Percentiles rank a stretch among this genome's conserved stretches.
These are phyloP conservation scores for Sphinx pinastri DNA, from an alignment of 2,888 invertebrate species.

Conservation along the genomic window DNA sequence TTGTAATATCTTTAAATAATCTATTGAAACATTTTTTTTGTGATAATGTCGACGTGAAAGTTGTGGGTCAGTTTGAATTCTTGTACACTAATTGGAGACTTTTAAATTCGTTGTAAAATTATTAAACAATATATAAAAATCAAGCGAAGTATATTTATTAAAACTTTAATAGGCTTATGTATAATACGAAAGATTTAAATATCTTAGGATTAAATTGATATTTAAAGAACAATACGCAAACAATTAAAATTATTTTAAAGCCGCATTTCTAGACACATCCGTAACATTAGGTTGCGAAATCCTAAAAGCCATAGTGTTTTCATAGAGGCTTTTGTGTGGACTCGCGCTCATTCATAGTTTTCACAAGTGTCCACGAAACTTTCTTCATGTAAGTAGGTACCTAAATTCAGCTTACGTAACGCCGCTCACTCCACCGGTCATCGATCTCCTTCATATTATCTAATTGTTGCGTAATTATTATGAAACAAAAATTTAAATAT, in stretches of 20 bases:
- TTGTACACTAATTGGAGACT: too few relatives aligned
- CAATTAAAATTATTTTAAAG: too few relatives aligned
- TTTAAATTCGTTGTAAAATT: too few relatives aligned
- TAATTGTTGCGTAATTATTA: slow-evolving; percentile 72
- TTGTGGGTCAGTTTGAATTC: too few relatives aligned
- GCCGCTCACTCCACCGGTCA: slow-evolving; percentile 58
- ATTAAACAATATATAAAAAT: too few relatives aligned
- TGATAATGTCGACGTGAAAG: too few relatives aligned
- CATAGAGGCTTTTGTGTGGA: slow-evolving; percentile 10
- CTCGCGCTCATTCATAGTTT: slow-evolving; percentile 25
- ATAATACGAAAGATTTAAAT: too few relatives aligned
- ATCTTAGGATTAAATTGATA: too few relatives aligned
- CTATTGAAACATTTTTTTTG: too few relatives aligned
- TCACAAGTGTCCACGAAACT: slow-evolving; percentile 45
- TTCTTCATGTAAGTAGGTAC: slow-evolving; percentile 57
- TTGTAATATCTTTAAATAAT: neutral
- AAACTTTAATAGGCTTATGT: too few relatives aligned
- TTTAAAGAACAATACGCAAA: too few relatives aligned
- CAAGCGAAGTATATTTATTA: too few relatives aligned
- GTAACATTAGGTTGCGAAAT: slow-evolving; percentile 18
- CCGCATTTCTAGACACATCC: neutral
- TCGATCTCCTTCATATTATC: slow-evolving; percentile 67
- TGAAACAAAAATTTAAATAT: slow-evolving; percentile 60
- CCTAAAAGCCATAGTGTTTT: slow-evolving; percentile 4
- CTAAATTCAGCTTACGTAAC: slow-evolving; percentile 58